Evolutionary conservation across 2,113 vertebrate species (phyloP).

Genomic region (Microcebus murinus): DNA sequence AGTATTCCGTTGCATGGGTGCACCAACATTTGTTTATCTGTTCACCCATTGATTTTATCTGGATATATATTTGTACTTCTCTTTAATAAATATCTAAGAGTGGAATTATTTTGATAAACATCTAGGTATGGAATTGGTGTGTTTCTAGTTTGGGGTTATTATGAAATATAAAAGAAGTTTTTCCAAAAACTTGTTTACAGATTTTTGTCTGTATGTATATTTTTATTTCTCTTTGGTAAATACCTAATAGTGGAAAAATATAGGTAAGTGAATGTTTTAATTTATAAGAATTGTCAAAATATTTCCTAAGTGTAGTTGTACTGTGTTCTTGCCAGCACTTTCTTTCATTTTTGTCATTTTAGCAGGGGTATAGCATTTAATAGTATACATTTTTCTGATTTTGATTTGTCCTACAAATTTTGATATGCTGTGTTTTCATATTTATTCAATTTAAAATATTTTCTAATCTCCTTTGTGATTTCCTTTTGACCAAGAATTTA

Average conservation of each 20-base stretch:
- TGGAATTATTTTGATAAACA: not conserved
- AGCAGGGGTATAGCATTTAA: not conserved
- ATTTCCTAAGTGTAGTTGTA: not conserved
- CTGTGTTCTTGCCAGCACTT: not conserved
- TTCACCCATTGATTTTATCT: not conserved
- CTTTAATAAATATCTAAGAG: not conserved
- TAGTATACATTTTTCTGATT: too few relatives aligned
- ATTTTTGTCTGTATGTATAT: not conserved
- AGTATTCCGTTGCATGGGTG: rapidly evolving
- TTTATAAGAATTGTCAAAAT: not conserved
- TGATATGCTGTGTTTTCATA: not conserved
- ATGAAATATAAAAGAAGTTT: not conserved
- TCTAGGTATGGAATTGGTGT: not conserved
- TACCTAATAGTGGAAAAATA: not conserved
- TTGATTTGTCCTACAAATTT: not conserved
- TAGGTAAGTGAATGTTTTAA: not conserved
- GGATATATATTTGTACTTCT: not conserved
- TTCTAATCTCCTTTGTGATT: not conserved
- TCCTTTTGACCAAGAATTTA: not conserved
- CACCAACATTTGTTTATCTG: not conserved
- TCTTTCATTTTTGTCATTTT: not conserved
- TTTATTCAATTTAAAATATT: not conserved
- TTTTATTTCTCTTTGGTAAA: not conserved
- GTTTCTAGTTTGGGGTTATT: not conserved
- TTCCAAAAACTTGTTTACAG: not conserved